Conservation (phyloP, 1,140 invertebrate species). For the Drosophila bocqueti region DNA sequence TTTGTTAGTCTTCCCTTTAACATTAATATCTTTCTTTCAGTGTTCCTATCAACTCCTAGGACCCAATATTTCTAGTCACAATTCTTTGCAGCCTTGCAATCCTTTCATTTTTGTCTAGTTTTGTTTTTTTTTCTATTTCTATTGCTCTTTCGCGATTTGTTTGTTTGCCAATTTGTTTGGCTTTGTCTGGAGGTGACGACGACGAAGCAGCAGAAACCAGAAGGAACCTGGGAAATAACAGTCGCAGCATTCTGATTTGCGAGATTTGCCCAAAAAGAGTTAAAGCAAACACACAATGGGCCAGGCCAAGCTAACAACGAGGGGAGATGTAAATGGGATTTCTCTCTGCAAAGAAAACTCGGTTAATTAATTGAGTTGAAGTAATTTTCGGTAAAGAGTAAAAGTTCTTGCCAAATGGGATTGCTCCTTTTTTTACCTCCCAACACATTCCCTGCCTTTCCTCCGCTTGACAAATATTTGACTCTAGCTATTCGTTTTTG, state of each 20-base stretch:
- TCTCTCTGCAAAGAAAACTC: constrained; percentile 22
- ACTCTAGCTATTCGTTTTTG: constrained; percentile 7
- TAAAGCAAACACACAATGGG: constrained; percentile 54
- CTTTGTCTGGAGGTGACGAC: constrained; percentile 60
- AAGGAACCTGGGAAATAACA: constrained; percentile 10
- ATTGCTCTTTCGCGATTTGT: constrained; percentile 54
- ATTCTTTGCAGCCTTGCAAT: constrained; percentile 46
- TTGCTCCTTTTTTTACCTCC: constrained; percentile 27
- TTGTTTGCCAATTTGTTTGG: constrained; percentile 75
- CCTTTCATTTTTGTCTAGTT: constrained; percentile 53
- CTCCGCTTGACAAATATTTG: constrained; percentile 68
- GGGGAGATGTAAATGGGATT: constrained; percentile 4
- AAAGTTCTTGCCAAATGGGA: constrained; percentile 41
- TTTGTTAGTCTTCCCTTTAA: too few relatives aligned
- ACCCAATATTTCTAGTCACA: constrained; percentile 13
- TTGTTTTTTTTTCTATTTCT: constrained; percentile 24
- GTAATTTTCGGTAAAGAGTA: constrained; percentile 53
- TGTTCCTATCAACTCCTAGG: constrained; percentile 2
- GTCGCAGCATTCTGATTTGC: constrained; percentile 46
- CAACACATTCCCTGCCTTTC: constrained; percentile 33
- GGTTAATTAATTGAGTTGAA: constrained; percentile 81
- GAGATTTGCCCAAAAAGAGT: constrained; percentile 69
- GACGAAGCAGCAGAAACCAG: neutral
- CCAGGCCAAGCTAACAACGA: neutral
- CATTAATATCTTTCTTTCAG: constrained; percentile 7